Percentiles rank a stretch among this genome's conserved stretches.
Conservation (phyloP, 2,888 invertebrate genomes). For the Sminthurides aquaticus region DNA sequence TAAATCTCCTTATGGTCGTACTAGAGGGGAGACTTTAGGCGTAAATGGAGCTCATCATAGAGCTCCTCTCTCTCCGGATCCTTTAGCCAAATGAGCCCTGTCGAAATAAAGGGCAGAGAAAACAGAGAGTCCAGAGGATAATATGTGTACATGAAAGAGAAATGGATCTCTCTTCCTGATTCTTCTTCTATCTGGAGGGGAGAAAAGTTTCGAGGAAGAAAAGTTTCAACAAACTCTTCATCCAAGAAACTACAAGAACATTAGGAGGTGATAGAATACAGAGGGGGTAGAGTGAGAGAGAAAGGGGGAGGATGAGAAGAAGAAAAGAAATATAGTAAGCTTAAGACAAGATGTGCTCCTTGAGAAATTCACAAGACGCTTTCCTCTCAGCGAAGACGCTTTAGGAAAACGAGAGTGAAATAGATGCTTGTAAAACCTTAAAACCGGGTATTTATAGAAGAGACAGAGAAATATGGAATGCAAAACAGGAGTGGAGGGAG, state of each 20-base stretch:
- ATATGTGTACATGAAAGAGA: neutral
- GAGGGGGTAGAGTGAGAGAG: no score
- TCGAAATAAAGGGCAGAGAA: neutral
- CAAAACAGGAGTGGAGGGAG: neutral
- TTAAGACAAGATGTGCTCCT: no score
- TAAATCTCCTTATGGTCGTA: neutral
- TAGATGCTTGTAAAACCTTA: neutral
- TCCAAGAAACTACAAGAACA: neutral
- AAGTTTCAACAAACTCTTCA: neutral
- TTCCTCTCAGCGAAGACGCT: no score
- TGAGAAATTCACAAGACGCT: no score
- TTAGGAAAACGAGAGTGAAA: no score
- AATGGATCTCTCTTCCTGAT: no score
- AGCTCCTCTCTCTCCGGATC: neutral
- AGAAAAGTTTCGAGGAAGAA: neutral
- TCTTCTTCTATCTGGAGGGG: neutral
- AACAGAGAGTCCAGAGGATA: neutral
- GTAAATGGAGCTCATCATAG: no score
- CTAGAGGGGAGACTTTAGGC: no score
- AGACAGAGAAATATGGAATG: neutral
- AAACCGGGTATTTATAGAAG: neutral
- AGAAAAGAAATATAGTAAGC: no score
- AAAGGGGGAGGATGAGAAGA: neutral
- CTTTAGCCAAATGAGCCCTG: neutral
- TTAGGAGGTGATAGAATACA: neutral